A percentile compares a stretch with the other conserved stretches of the same genome.
These are phyloP conservation scores for Watsonalla binaria DNA, from an alignment of 2,888 invertebrate genomes.

Conservation along the genomic window DNA sequence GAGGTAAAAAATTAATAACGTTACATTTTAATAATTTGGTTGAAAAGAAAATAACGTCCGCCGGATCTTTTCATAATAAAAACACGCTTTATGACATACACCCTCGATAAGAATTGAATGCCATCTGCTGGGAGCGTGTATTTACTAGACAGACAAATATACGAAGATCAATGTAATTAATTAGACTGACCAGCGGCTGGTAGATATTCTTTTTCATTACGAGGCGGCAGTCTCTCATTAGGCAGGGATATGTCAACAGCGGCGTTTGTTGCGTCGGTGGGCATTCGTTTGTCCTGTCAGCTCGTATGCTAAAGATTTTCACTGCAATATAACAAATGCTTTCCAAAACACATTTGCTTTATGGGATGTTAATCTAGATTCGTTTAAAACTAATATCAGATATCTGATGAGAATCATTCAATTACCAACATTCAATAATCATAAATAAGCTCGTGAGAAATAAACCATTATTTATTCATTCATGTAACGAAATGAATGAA, in stretches of 20 bases:
- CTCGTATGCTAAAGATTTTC: conserved; percentile 52
- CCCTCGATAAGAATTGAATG: conserved; percentile 7
- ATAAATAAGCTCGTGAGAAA: too few species aligned
- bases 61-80: not conserved
- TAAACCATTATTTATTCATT: too few species aligned
- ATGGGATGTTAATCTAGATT: too few species aligned
- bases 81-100: not conserved
- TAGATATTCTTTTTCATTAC: conserved; percentile 60
- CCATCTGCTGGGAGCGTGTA: conserved; percentile 9
- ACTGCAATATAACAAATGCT: conserved; percentile 53
- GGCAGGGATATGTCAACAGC: conserved; percentile 52
- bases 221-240: conserved; percentile 53
- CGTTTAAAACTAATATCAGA: too few species aligned
- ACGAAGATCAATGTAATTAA: conserved; percentile 42
- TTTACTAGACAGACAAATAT: conserved; percentile 12
- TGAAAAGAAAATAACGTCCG: conserved; percentile 9
- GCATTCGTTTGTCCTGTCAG: conserved; percentile 58
- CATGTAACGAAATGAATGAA: too few species aligned
- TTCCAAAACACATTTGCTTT: conserved; percentile 36
- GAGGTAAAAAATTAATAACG: conserved; percentile 30
- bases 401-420: too few species aligned
- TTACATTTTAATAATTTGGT: conserved; percentile 27
- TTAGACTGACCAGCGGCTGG: conserved; percentile 50
- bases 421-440: too few species aligned
- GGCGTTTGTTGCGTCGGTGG: conserved; percentile 43